Evolutionary conservation across 2,888 invertebrate species (phyloP), one percentile per base, ranked within the genome.

Genomic region (Drosophila cyrtoloma): DNA sequence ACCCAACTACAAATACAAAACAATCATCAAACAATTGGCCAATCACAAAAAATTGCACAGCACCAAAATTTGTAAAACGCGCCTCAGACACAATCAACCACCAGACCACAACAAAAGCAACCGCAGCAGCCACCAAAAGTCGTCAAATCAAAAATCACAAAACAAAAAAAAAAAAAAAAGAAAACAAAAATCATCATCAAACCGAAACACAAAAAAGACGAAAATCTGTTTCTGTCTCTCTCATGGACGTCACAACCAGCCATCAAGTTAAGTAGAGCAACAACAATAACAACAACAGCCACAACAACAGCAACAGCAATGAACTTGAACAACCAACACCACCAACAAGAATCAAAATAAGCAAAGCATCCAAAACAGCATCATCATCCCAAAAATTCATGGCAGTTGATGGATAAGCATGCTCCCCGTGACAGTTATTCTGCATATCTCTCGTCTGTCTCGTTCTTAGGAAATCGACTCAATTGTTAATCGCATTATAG

Each of bases 401-500:
- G 67, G 59, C 58, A n/a, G 37, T 70, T 57, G 44, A 37, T 50
- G 60, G 73, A 35, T 37, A 26, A 32, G 50, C 19, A 16, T 47
- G 47, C 26, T 51, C 9, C 55, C 26, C 55, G 53, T 65, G 61
- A 55, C 59, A 69, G 78, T 65, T 71, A 74, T 53, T 83, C 64
- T 74, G 86, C 69, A 63, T 67, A 53, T 62, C 70, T 70, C 72
- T 72, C 42, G 58, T 42, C 65, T 78, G 59, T 79, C 77, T 71
- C 52, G 50, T 61, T 78, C 69, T 64, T 92, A 93, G 93, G 92
- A 93, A 93, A 92, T 93, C 90, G 93, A 93, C 86, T 92, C 89
- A 71, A 93, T 93, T 86, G 93, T 93, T 70, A 93, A 93, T 90
- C 92, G 92, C 72, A 91, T 93, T 74, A 92, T 93, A 88, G 92